These are phyloP conservation scores for Oryzias sinensis DNA, from an alignment of 2,797 vertebrate genomes.

Conservation along the genomic window DNA sequence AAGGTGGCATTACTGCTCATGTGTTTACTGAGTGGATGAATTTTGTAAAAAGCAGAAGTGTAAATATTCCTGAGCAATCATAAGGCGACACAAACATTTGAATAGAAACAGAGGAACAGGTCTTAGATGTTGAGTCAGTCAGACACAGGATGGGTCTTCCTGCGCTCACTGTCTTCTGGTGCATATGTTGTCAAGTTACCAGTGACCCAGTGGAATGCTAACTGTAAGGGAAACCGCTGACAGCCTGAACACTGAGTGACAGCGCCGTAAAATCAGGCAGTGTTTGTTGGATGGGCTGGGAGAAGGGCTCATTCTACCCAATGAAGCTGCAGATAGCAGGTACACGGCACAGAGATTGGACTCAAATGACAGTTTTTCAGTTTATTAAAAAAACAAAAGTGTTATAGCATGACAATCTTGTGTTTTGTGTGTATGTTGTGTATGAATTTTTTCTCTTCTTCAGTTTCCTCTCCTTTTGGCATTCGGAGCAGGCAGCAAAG, in stretches of 20 bases:
- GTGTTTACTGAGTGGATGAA: not conserved
- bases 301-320: slow-evolving; percentile 70
- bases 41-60: not conserved
- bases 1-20: not conserved
- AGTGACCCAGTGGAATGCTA: slow-evolving; percentile 65
- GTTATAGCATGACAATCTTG: too few species aligned
- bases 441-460: too few species aligned
- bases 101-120: slow-evolving; percentile 1
- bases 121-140: slow-evolving; percentile 12
- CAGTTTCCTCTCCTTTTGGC: too few species aligned
- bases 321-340: slow-evolving; percentile 15
- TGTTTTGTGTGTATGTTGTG: too few species aligned
- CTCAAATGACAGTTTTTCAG: slow-evolving; percentile 31
- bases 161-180: slow-evolving; percentile 18
- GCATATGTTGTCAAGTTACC: slow-evolving; percentile 58
- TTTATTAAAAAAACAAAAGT: not conserved
- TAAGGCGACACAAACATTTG: slow-evolving; percentile 1
- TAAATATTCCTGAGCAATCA: not conserved
- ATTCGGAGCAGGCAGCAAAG: too few species aligned
- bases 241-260: slow-evolving; percentile 71
- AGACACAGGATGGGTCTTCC: slow-evolving; percentile 41
- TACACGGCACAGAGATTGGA: not conserved
- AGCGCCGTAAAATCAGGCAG: slow-evolving; percentile 41
- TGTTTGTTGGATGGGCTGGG: slow-evolving; percentile 56
- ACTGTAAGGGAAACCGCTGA: slow-evolving; percentile 73